phyloP scores from a whole-genome alignment of 2,888 invertebrate species.

The Ypsolopha sequella region DNA sequence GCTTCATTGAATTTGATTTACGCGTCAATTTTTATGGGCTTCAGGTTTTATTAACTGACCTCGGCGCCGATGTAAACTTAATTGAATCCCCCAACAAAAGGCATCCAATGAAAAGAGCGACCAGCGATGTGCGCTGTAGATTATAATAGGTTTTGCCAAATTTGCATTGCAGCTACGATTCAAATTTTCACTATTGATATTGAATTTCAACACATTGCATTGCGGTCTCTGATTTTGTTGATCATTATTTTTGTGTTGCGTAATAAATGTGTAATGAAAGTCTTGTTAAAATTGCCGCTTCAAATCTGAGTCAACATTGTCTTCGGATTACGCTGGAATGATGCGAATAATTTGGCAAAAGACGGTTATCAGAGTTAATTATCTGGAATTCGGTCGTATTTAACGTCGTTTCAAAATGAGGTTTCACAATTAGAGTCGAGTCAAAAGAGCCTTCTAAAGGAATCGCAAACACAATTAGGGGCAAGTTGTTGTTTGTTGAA shows the following conservation, averaged over 20 bases:
- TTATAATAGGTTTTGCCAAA: slow-evolving; percentile 65
- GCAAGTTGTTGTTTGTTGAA: slow-evolving; percentile 53
- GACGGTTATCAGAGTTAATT: slow-evolving; percentile 63
- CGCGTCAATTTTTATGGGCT: slow-evolving; percentile 65
- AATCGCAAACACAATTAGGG: slow-evolving; percentile 62
- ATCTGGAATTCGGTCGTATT: slow-evolving; percentile 61
- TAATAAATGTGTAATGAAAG: too few species aligned
- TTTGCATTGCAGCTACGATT: slow-evolving; percentile 16
- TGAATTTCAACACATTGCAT: background rate
- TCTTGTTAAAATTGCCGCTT: background rate
- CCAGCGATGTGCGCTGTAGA: slow-evolving; percentile 66
- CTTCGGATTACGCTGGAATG: slow-evolving; percentile 38
- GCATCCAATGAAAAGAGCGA: slow-evolving; percentile 66
- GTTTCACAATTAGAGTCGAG: slow-evolving; percentile 55
- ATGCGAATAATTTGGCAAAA: slow-evolving; percentile 47
- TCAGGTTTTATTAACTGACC: slow-evolving; percentile 69
- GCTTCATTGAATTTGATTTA: slow-evolving; percentile 69
- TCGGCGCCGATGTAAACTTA: slow-evolving; percentile 68
- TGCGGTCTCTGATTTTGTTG: background rate
- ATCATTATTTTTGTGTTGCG: background rate
- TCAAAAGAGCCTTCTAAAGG: slow-evolving; percentile 59
- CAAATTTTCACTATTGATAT: slow-evolving; percentile 3
- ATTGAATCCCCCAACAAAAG: slow-evolving; percentile 68
- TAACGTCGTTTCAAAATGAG: slow-evolving; percentile 56
- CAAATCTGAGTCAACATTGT: slow-evolving; percentile 18